Base-by-base conservation (phyloP, 2,888 invertebrate species). In the Itoplectis maculator region DNA sequence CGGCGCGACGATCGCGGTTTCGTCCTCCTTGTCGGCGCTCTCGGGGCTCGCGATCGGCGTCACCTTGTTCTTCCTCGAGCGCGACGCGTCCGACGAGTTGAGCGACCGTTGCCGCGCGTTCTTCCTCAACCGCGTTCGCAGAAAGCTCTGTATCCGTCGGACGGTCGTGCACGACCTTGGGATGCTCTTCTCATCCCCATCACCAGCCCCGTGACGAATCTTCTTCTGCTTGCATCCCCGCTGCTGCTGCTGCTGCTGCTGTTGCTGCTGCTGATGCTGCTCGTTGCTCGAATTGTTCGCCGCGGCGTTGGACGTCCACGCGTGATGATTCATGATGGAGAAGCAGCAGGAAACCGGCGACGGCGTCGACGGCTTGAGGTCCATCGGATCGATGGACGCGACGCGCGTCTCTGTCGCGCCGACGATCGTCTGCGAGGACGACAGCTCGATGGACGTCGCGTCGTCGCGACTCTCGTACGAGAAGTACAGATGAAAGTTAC, bases 321-420 rank as follows among this genome's bases (percentile, higher is more conserved):
- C 51, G 37, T 88, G 77, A 15, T 86, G 73, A 56, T 87, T 89
- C 65, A 90, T 89, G 0, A 92, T 90, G 5, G 91, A 90, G 70
- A 92, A 92, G 63, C 92, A 92, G 65, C 92, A 92, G 5, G 92
- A 92, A 0, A 92, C 92, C 0, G 92, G 92, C 15, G 92, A 92
- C 0, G 92, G 91, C 0, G 92, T 92, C 7, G 91, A 90, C 1
- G 92, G 91, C 45, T 90, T 92, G 0, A 89, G 76, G 11, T 91
- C 90, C 13, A 84, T 79, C 9, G 81, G 73, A 47, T 85, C 56
- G 81, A 83, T 76, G 40, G 65, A 23, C 56, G 69, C 66, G 15
- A 78, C 47, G 9, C 72, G 45, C 18, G 72, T 40, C 2, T 78
- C 68, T 7, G n/a, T n/a, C n/a, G 70, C 81, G 15, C 68, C 65